These are phyloP conservation scores for Littorina saxatilis DNA, from an alignment of 1,140 invertebrate genomes.

Conservation along the genomic window DNA sequence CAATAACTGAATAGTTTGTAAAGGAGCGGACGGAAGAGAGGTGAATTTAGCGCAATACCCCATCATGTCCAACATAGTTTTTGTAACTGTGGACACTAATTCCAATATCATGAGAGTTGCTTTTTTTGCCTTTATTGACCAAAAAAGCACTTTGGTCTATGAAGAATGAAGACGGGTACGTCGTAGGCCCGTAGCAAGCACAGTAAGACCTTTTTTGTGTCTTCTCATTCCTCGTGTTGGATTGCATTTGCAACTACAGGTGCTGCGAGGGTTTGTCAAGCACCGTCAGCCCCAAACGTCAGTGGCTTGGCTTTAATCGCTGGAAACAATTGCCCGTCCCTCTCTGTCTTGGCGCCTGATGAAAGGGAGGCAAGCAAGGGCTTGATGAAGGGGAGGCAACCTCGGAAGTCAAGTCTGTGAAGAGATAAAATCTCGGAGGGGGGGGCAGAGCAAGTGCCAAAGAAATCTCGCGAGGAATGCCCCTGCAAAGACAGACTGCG, in stretches of 20 bases:
- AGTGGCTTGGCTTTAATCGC: background rate
- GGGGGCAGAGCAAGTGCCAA: constrained; percentile 30
- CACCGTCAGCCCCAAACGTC: background rate
- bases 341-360: constrained; percentile 19
- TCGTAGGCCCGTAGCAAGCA: too few species aligned
- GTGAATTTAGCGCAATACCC: too few species aligned
- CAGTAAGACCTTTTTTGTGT: too few species aligned
- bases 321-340: constrained; percentile 27
- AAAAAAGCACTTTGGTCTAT: too few species aligned
- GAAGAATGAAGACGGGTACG: too few species aligned
- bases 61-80: too few species aligned
- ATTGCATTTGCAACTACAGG: background rate
- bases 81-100: too few species aligned
- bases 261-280: constrained; percentile 20
- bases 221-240: too few species aligned
- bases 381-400: constrained; percentile 1
- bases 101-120: too few species aligned
- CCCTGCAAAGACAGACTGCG: constrained; percentile 13
- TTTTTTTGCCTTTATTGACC: too few species aligned
- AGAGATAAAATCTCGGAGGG: constrained; percentile 18
- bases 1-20: too few species aligned
- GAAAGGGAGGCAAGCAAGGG: constrained; percentile 17
- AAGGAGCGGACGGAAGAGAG: too few species aligned
- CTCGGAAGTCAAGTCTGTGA: constrained; percentile 20
- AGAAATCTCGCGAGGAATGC: constrained; percentile 29